Conservation (phyloP, 2,797 vertebrate species). For the Mareca penelope region DNA sequence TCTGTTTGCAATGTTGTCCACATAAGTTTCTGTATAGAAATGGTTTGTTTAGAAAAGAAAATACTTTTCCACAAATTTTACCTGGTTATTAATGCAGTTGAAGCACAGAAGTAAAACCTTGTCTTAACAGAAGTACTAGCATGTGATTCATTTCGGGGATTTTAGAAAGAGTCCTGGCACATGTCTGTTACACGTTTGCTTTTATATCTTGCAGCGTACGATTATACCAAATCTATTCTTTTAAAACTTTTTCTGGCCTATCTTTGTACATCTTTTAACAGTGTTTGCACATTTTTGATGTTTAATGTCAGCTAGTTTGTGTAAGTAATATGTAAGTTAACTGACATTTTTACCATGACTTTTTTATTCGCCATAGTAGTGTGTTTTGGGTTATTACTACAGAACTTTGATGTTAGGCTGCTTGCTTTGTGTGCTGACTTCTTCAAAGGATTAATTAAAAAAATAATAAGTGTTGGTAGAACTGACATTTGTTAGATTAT, state of each 20-base stretch:
- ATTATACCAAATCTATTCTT: background rate
- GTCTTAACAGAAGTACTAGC: background rate
- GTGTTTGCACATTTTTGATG: background rate
- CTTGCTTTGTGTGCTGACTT: background rate
- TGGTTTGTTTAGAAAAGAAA: background rate
- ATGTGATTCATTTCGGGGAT: background rate
- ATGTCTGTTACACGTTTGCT: accelerated
- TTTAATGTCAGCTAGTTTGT: background rate
- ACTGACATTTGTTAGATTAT: background rate
- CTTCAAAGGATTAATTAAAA: background rate
- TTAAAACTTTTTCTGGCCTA: background rate
- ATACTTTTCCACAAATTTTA: background rate
- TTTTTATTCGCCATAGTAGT: background rate
- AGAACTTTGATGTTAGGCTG: background rate
- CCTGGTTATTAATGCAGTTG: background rate
- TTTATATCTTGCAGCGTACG: background rate
- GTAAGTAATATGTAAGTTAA: background rate
- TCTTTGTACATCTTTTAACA: background rate
- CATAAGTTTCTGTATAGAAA: background rate
- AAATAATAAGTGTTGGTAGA: background rate
- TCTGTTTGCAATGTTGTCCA: background rate
- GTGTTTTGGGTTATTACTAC: background rate
- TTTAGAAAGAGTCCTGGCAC: background rate
- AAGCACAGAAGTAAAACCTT: background rate
- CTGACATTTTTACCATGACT: background rate